Conservation (phyloP, 2,797 vertebrate genomes). For the Cyclura pinguis region DNA sequence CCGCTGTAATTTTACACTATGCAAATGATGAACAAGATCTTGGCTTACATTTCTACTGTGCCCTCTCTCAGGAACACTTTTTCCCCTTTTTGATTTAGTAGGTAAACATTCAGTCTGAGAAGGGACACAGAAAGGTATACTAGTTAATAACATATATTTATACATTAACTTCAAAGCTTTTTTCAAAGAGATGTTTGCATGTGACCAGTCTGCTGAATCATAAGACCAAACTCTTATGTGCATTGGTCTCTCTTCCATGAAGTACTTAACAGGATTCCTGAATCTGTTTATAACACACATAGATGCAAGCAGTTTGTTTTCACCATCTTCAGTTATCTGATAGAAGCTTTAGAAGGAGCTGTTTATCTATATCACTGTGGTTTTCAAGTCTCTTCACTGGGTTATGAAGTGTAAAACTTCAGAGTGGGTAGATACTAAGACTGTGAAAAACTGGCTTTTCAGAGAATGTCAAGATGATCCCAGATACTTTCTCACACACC, state of each 20-base stretch:
- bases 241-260: not conserved
- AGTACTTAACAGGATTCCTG: not conserved
- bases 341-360: constrained; percentile 4
- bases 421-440: not conserved
- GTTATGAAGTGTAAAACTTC: constrained; percentile 10
- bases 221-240: not conserved
- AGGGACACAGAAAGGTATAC: not conserved
- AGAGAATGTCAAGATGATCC: constrained; percentile 19
- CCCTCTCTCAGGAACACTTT: not conserved
- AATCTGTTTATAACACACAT: not conserved
- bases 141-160: not conserved
- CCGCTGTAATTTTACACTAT: too few relatives aligned
- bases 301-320: not conserved
- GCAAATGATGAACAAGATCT: too few relatives aligned
- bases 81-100: not conserved
- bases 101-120: not conserved
- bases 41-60: not conserved
- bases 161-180: not conserved
- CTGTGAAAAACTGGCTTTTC: not conserved
- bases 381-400: not conserved
- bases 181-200: not conserved
- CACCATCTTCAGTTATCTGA: not conserved
- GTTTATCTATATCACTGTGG: not conserved
- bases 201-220: not conserved
- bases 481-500: not conserved